A percentile compares a stretch with the other conserved stretches of the same genome.
Conservation (phyloP, 2,113 vertebrate species). For the Corythornis cristatus region DNA sequence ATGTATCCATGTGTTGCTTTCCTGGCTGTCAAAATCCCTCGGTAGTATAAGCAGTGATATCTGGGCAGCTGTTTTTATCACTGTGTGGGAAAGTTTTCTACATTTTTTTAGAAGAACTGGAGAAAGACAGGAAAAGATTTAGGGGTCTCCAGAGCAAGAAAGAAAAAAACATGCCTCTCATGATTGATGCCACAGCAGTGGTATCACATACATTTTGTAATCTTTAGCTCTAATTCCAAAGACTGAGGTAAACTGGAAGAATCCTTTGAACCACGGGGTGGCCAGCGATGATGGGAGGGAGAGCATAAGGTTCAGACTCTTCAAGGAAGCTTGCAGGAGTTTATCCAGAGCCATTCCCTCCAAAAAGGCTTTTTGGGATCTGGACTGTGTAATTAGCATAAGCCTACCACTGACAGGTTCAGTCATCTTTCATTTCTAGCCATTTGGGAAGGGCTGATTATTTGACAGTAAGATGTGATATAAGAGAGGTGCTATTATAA, state of each 20-base stretch:
- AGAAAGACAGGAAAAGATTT: background rate
- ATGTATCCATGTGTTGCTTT: background rate
- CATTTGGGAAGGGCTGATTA: constrained; percentile 42
- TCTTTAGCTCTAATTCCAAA: background rate
- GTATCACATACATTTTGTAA: background rate
- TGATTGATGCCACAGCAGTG: background rate
- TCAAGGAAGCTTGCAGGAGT: background rate
- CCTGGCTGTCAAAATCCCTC: background rate
- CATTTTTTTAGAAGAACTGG: background rate
- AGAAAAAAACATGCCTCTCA: background rate
- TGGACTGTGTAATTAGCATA: background rate
- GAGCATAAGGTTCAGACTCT: background rate
- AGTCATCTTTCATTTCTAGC: constrained; percentile 34
- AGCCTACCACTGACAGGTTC: background rate
- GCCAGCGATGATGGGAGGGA: background rate
- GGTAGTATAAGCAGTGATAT: background rate
- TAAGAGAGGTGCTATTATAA: constrained; percentile 40
- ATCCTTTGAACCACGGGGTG: background rate
- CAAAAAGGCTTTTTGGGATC: background rate
- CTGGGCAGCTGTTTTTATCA: background rate
- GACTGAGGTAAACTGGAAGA: background rate
- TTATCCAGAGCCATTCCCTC: background rate
- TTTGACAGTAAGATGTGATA: constrained; percentile 24
- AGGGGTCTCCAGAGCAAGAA: background rate
- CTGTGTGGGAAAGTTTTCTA: background rate